These are phyloP conservation scores for Hippocampus guttulatus DNA, from an alignment of 2,113 vertebrate species.

Conservation along the genomic window DNA sequence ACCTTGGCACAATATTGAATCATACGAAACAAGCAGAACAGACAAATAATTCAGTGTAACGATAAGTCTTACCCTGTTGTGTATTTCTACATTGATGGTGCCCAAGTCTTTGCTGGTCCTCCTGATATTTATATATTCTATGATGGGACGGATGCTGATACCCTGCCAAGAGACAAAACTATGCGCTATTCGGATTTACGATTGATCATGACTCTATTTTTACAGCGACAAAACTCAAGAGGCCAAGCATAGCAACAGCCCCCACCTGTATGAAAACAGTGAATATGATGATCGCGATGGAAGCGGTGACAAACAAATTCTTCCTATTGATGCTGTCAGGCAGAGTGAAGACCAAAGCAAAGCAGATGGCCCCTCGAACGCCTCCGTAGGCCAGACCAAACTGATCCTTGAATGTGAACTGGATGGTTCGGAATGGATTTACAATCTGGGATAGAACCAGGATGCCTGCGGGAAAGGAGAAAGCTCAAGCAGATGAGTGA, in stretches of 20 bases:
- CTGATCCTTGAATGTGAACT: constrained; percentile 87
- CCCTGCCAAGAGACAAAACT: constrained; percentile 66
- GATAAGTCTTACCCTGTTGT: constrained; percentile 75
- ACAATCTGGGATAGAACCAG: constrained; percentile 87
- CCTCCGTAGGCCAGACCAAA: constrained; percentile 90
- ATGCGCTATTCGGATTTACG: background rate
- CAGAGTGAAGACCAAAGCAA: constrained; percentile 86
- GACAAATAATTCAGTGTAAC: background rate
- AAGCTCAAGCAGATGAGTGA: background rate
- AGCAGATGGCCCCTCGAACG: constrained; percentile 88
- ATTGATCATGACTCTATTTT: background rate
- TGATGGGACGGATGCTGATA: constrained; percentile 85
- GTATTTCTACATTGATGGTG: constrained; percentile 86
- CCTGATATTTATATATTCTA: constrained; percentile 86
- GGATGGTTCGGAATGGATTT: constrained; percentile 88
- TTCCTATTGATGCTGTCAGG: constrained; percentile 79
- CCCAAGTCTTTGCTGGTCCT: constrained; percentile 83
- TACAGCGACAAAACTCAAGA: background rate
- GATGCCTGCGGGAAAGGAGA: constrained; percentile 70
- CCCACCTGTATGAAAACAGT: constrained; percentile 88
- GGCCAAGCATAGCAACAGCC: background rate
- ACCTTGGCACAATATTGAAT: constrained; percentile 61
- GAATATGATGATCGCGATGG: constrained; percentile 85
- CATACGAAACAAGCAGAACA: background rate
- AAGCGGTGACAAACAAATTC: constrained; percentile 84